A percentile compares a stretch with the other conserved stretches of the same genome.
phyloP scores from a whole-genome alignment of 2,113 vertebrate genomes.

The Otus sunia region DNA sequence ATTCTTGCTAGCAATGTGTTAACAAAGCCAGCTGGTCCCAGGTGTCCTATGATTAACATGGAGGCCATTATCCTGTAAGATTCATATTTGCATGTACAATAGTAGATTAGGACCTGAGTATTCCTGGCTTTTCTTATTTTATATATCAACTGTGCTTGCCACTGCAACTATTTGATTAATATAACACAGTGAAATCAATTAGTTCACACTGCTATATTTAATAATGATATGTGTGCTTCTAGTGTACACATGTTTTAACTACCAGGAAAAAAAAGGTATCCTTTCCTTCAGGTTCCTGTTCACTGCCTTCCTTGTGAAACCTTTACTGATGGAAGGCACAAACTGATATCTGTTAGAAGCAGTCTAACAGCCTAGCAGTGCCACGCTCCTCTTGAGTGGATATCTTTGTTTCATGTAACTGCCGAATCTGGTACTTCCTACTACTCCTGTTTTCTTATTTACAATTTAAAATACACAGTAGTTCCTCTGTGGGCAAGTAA shows the following conservation, averaged over 20 bases:
- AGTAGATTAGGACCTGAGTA: background rate
- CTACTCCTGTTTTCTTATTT: conserved; percentile 35
- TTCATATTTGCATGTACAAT: background rate
- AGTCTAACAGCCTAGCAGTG: background rate
- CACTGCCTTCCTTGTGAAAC: background rate
- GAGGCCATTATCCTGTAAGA: background rate
- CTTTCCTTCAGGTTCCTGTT: background rate
- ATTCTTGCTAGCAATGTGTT: background rate
- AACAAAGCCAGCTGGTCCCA: background rate
- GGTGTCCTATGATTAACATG: background rate
- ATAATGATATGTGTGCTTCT: background rate
- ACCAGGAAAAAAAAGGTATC: background rate
- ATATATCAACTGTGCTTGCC: background rate
- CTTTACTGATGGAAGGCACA: background rate
- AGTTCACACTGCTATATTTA: background rate
- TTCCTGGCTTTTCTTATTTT: background rate
- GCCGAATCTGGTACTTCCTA: background rate
- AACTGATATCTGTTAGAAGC: background rate
- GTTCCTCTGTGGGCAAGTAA: background rate
- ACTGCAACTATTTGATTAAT: background rate
- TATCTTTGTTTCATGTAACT: conserved; percentile 29
- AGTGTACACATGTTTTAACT: background rate
- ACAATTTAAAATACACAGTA: conserved; percentile 37
- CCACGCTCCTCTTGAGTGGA: background rate
- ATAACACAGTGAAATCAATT: background rate